phyloP scores from a whole-genome alignment of 1,140 invertebrate species.

The Papilio polytes region DNA sequence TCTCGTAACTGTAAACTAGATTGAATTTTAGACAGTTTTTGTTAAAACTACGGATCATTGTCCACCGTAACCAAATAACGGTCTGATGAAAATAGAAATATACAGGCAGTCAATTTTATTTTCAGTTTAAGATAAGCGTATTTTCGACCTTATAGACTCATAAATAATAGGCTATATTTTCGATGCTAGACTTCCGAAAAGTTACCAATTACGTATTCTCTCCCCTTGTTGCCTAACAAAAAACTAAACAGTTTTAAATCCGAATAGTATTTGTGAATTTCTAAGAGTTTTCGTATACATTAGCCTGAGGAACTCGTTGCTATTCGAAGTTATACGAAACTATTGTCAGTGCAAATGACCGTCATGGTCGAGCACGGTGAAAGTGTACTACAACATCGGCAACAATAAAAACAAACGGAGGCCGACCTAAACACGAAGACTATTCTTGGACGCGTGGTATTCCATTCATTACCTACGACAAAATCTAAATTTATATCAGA shows the following conservation, averaged over 20 bases:
- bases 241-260: no score
- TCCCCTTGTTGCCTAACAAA: no score
- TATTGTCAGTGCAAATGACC: slow-evolving; percentile 35
- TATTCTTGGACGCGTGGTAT: slow-evolving; percentile 46
- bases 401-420: slow-evolving; percentile 54
- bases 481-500: slow-evolving; percentile 13
- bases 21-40: slow-evolving; percentile 7
- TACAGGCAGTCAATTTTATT: background rate
- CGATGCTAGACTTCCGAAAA: no score
- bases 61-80: slow-evolving; percentile 21
- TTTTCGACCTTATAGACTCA: background rate
- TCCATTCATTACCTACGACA: slow-evolving; percentile 29
- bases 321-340: slow-evolving; percentile 13
- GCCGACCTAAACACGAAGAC: slow-evolving; percentile 52
- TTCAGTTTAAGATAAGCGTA: background rate
- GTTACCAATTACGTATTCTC: no score
- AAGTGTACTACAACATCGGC: slow-evolving; percentile 52
- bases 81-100: background rate
- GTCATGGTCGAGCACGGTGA: slow-evolving; percentile 54
- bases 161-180: background rate
- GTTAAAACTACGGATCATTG: background rate
- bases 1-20: background rate
- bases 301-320: background rate
- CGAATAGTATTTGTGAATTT: background rate
- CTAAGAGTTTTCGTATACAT: background rate